Conservation (phyloP, 2,113 vertebrate species). For the Acanthochromis polyacanthus region DNA sequence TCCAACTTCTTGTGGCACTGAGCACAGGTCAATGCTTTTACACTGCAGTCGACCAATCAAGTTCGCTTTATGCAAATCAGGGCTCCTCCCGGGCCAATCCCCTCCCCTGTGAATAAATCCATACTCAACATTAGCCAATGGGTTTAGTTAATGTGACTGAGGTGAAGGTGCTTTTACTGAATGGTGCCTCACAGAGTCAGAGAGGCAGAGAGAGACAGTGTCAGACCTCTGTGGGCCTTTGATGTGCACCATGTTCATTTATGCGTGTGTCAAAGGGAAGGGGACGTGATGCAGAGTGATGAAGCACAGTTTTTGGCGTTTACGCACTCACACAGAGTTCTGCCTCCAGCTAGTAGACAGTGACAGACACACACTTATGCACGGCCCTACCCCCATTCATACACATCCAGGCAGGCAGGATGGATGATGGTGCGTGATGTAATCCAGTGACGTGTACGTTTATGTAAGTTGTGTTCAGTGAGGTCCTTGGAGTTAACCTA, state of each 20-base stretch:
- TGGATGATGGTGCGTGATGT: constrained; percentile 71
- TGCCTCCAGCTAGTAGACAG: constrained; percentile 49
- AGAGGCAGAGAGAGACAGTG: constrained; percentile 55
- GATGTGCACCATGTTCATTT: constrained; percentile 13
- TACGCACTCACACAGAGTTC: constrained; percentile 48
- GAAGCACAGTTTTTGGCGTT: constrained; percentile 44
- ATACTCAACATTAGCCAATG: constrained; percentile 51
- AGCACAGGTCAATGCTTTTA: constrained; percentile 79
- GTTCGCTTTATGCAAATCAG: constrained; percentile 78
- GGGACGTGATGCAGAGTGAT: constrained; percentile 23
- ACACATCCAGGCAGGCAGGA: constrained; percentile 41
- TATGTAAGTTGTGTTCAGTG: constrained; percentile 72
- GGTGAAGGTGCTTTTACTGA: constrained; percentile 76
- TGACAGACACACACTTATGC: constrained; percentile 32
- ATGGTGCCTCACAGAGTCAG: constrained; percentile 75
- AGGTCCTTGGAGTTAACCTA: constrained; percentile 66
- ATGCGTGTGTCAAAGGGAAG: constrained; percentile 33
- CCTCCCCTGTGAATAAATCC: constrained; percentile 69
- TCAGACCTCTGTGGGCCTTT: constrained; percentile 5
- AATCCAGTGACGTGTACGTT: constrained; percentile 72
- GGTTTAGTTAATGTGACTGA: constrained; percentile 39
- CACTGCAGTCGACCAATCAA: constrained; percentile 81
- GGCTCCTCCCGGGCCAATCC: constrained; percentile 45
- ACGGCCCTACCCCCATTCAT: constrained; percentile 66
- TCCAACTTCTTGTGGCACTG: constrained; percentile 71